These are phyloP conservation scores for Nothoprocta perdicaria DNA, from an alignment of 2,113 vertebrate species.

Conservation along the genomic window DNA sequence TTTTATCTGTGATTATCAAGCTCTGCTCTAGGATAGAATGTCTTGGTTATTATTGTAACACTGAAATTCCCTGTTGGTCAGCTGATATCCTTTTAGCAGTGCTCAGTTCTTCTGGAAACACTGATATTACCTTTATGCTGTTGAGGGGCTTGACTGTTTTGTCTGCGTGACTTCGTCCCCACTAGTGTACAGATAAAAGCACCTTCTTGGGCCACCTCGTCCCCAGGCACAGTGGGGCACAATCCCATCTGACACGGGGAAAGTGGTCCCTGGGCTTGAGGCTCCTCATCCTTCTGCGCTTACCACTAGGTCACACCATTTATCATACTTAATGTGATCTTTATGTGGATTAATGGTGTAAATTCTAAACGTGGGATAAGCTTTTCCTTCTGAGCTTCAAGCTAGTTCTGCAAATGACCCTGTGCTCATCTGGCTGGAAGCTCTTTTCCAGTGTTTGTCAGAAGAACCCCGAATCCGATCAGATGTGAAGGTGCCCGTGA, in stretches of 20 bases:
- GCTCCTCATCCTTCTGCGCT: background rate
- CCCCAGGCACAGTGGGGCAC: background rate
- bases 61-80: background rate
- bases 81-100: background rate
- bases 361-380: background rate
- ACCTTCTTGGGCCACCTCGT: background rate
- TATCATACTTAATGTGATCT: background rate
- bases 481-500: too few species aligned
- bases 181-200: too few species aligned
- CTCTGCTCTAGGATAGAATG: background rate
- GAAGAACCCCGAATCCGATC: background rate
- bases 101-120: background rate
- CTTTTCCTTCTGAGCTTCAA: background rate
- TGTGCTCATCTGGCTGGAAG: background rate
- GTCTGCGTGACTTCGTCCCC: background rate
- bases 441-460: background rate
- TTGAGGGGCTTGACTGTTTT: background rate
- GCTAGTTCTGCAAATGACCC: background rate
- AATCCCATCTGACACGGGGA: background rate
- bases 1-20: constrained; percentile 10
- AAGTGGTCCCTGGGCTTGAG: background rate
- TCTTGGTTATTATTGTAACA: background rate
- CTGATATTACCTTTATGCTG: background rate
- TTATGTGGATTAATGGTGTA: background rate
- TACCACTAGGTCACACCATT: too few species aligned